Percentiles rank a stretch among this genome's conserved stretches.
These are phyloP conservation scores for Boloria selene DNA, from an alignment of 2,888 invertebrate species.

Conservation along the genomic window DNA sequence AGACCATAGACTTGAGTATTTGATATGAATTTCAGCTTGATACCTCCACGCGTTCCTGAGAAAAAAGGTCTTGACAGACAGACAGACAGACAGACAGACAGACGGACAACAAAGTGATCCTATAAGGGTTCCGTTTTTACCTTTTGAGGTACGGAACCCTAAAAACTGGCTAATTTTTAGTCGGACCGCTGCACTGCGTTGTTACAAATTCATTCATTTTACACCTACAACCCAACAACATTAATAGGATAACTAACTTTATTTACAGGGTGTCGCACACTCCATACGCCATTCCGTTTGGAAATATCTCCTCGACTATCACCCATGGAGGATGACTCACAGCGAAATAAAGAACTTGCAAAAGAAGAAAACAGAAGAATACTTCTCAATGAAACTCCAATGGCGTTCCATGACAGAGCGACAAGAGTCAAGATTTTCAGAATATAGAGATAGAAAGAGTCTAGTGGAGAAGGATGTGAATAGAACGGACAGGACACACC, in stretches of 20 bases:
- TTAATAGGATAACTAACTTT: neutral
- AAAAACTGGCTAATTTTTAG: too few relatives aligned
- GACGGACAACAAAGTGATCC: too few relatives aligned
- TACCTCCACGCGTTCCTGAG: too few relatives aligned
- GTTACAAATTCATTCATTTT: too few relatives aligned
- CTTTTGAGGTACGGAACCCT: too few relatives aligned
- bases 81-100: too few relatives aligned
- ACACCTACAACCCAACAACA: too few relatives aligned
- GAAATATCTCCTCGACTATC: constrained; percentile 96
- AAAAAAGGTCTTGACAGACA: too few relatives aligned
- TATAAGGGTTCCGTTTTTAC: too few relatives aligned
- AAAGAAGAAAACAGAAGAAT: constrained; percentile 90
- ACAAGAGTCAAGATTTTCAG: constrained; percentile 93
- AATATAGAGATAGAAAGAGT: constrained; percentile 94
- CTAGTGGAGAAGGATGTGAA: constrained; percentile 99
- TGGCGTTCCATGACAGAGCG: constrained; percentile 94
- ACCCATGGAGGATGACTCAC: constrained; percentile 91
- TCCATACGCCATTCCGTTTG: constrained; percentile 92
- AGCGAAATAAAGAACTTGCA: constrained; percentile 86
- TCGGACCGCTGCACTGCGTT: too few relatives aligned
- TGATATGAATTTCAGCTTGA: too few relatives aligned
- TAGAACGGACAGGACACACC: constrained; percentile 94
- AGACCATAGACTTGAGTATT: too few relatives aligned
- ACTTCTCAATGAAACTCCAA: constrained; percentile 97
- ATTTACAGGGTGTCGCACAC: constrained; percentile 88